A percentile compares a stretch with the other conserved stretches of the same genome.
Conservation (phyloP, 1,140 invertebrate genomes). For the Drosophila elegans region DNA sequence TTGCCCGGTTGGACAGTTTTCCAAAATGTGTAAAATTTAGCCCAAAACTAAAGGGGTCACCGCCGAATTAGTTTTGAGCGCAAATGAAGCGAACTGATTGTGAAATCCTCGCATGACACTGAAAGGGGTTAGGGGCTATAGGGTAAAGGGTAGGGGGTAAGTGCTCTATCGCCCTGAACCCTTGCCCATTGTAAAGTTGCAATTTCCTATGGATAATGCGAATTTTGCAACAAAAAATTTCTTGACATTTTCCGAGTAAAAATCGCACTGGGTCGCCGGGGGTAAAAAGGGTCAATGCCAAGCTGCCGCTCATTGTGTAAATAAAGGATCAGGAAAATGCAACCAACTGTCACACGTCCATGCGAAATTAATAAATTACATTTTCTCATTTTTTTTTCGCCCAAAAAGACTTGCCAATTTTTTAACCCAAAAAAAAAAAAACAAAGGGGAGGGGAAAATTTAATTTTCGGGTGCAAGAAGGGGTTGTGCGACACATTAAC, state of each 20-base stretch:
- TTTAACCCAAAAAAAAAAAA: constrained; percentile 55
- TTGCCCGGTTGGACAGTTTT: constrained; percentile 58
- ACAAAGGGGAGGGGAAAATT: constrained; percentile 38
- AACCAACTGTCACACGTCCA: constrained; percentile 72
- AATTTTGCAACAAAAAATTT: constrained; percentile 70
- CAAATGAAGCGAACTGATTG: constrained; percentile 36
- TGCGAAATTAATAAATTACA: constrained; percentile 83
- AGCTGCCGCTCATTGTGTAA: constrained; percentile 75
- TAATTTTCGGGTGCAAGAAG: constrained; percentile 58
- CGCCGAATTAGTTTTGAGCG: constrained; percentile 64
- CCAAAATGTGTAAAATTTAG: constrained; percentile 71
- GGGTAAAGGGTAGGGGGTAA: constrained; percentile 49
- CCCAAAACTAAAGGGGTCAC: constrained; percentile 62
- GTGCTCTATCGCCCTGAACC: constrained; percentile 49
- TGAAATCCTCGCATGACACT: constrained; percentile 23
- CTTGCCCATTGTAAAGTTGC: constrained; percentile 67
- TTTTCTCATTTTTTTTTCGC: constrained; percentile 61
- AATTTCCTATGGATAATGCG: constrained; percentile 74
- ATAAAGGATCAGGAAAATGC: constrained; percentile 74
- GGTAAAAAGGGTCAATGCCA: constrained; percentile 70
- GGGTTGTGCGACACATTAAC: constrained; percentile 70
- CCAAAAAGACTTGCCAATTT: constrained; percentile 73
- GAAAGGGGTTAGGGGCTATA: constrained; percentile 40
- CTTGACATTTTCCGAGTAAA: constrained; percentile 70
- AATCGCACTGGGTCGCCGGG: constrained; percentile 32